Conservation (phyloP, 2,888 invertebrate species). For the Oscheius onirici region DNA sequence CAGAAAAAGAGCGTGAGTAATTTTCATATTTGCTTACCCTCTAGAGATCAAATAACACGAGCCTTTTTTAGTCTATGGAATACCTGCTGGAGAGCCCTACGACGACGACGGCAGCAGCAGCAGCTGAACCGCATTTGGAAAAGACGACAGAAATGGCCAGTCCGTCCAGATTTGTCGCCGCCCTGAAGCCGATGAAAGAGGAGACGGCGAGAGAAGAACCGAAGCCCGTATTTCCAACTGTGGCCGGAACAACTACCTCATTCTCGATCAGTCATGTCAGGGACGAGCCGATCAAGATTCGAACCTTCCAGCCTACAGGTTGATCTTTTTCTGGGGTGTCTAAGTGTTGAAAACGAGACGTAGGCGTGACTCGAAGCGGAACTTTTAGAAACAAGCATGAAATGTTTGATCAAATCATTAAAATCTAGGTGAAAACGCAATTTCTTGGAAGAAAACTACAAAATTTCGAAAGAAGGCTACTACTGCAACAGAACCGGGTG, state of each 20-base stretch:
- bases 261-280: not conserved
- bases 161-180: not conserved
- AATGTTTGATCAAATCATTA: no score
- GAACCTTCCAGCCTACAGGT: not conserved
- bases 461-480: no score
- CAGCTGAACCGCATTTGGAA: not conserved
- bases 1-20: conserved; percentile 29
- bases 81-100: conserved; percentile 22
- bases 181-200: conserved; percentile 21
- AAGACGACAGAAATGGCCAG: not conserved
- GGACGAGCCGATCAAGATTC: conserved; percentile 7
- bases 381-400: no score
- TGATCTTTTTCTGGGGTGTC: not conserved
- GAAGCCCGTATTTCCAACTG: no score
- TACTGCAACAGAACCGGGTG: no score
- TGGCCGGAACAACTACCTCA: not conserved
- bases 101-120: not conserved
- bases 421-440: no score
- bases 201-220: no score
- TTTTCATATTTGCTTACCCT: no score
- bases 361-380: no score
- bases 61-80: conserved; percentile 23
- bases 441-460: no score
- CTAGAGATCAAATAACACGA: not conserved
- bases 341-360: no score